These are phyloP conservation scores for Crenuchus spilurus DNA, from an alignment of 2,797 vertebrate genomes.

Conservation along the genomic window DNA sequence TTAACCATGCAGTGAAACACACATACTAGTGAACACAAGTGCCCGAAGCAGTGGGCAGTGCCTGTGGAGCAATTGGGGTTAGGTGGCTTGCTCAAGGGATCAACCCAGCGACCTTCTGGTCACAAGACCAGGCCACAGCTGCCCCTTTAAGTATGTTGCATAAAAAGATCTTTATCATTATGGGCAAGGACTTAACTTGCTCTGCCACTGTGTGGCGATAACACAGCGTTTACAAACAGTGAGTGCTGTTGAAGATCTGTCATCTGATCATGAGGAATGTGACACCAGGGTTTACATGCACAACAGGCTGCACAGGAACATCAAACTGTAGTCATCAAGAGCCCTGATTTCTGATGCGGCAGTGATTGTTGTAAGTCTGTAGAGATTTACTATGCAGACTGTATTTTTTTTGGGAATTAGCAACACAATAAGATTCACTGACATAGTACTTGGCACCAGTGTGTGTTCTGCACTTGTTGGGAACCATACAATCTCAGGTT, in stretches of 20 bases:
- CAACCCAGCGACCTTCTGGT: no score
- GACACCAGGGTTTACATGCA: slow-evolving; percentile 50
- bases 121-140: no score
- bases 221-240: slow-evolving; percentile 37
- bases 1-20: no score
- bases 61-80: no score
- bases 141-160: no score
- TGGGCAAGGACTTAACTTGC: slow-evolving; percentile 39
- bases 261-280: slow-evolving; percentile 47
- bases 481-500: slow-evolving; percentile 49
- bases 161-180: slow-evolving; percentile 33
- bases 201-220: slow-evolving; percentile 47
- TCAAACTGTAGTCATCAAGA: slow-evolving; percentile 50
- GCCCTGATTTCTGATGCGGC: slow-evolving; percentile 52
- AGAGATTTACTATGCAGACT: slow-evolving; percentile 44
- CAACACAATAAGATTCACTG: slow-evolving; percentile 41
- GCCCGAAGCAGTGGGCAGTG: no score
- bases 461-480: slow-evolving; percentile 49
- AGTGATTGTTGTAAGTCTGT: slow-evolving; percentile 54
- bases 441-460: slow-evolving; percentile 45
- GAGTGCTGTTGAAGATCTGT: slow-evolving; percentile 42
- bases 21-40: no score
- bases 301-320: slow-evolving; percentile 41
- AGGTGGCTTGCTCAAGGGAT: no score
- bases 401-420: slow-evolving; percentile 44